A percentile compares a stretch with the other conserved stretches of the same genome.
phyloP scores from a whole-genome alignment of 2,888 invertebrate species.

The Harpalus rufipes region DNA sequence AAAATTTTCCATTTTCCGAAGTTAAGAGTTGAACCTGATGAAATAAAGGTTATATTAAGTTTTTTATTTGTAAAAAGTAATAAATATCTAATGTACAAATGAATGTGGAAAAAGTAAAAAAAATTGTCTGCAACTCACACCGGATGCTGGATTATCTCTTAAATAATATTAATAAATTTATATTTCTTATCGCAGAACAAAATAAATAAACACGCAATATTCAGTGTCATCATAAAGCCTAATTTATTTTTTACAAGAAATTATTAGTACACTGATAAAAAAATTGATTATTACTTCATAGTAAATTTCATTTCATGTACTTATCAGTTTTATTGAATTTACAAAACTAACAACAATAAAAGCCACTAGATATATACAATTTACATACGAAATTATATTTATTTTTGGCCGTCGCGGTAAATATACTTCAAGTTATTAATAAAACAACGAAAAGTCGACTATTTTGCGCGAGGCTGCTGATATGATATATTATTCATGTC shows the following conservation, averaged over 20 bases:
- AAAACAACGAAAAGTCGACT: conserved; percentile 41
- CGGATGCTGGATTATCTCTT: conserved; percentile 18
- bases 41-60: conserved; percentile 9
- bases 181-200: neutral
- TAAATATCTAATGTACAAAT: conserved; percentile 21
- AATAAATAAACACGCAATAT: conserved; percentile 17
- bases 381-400: conserved; percentile 32
- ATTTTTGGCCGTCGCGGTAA: conserved; percentile 34
- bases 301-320: neutral
- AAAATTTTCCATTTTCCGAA: neutral
- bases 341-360: conserved; percentile 16
- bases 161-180: conserved; percentile 18
- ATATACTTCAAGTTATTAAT: conserved; percentile 44
- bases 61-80: conserved; percentile 14
- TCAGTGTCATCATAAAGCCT: conserved; percentile 13
- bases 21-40: neutral
- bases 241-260: conserved; percentile 4
- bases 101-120: neutral
- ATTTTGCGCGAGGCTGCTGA: conserved; percentile 38
- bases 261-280: conserved; percentile 4
- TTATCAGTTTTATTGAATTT: conserved; percentile 7
- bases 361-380: conserved; percentile 13
- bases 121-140: conserved; percentile 8
- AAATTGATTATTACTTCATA: neutral
- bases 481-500: conserved; percentile 43